These are phyloP conservation scores for Carposina sasakii DNA, from an alignment of 1,140 invertebrate genomes.

Conservation along the genomic window DNA sequence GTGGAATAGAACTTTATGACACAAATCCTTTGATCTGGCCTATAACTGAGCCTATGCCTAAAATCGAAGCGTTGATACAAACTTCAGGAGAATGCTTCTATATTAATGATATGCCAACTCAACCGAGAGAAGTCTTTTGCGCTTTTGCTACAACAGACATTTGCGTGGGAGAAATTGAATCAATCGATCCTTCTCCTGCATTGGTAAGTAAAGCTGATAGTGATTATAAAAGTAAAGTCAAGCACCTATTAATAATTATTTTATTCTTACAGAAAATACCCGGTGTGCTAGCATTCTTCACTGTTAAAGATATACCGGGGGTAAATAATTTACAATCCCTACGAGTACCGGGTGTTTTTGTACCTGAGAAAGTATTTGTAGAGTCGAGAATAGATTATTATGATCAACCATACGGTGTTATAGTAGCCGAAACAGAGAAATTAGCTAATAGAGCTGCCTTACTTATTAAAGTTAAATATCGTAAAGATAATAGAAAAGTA, in stretches of 20 bases:
- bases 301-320: constrained; percentile 85
- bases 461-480: constrained; percentile 80
- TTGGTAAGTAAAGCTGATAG: constrained; percentile 58
- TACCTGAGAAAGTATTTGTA: constrained; percentile 74
- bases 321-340: constrained; percentile 69
- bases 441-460: constrained; percentile 78
- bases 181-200: constrained; percentile 76
- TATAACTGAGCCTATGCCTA: constrained; percentile 77
- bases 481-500: constrained; percentile 35
- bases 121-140: constrained; percentile 75
- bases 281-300: constrained; percentile 82
- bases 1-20: constrained; percentile 77
- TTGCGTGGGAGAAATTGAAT: constrained; percentile 72
- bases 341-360: constrained; percentile 71
- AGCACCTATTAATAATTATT: neutral
- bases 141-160: constrained; percentile 77
- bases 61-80: constrained; percentile 76
- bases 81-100: constrained; percentile 77
- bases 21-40: constrained; percentile 78
- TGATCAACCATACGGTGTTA: constrained; percentile 82
- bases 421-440: constrained; percentile 78
- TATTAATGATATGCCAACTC: constrained; percentile 75
- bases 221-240: neutral
- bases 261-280: constrained; percentile 70
- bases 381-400: constrained; percentile 74